Percentiles rank a stretch among this genome's conserved stretches.
Conservation (phyloP, 2,113 vertebrate genomes). For the Gadus chalcogrammus region DNA sequence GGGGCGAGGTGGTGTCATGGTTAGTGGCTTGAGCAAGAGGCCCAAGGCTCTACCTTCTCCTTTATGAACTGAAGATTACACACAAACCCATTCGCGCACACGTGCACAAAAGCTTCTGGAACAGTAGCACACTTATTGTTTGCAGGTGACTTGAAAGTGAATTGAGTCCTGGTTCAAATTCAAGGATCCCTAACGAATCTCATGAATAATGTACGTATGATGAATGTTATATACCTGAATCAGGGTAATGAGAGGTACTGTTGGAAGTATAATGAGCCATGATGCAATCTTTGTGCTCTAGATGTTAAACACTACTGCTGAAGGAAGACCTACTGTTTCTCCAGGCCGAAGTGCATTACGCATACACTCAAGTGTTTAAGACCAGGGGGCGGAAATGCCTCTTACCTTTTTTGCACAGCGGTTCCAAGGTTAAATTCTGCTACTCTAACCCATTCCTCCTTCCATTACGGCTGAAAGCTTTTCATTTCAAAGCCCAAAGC, state of each 20-base stretch:
- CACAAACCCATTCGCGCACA: too few relatives aligned
- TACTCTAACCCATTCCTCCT: slow-evolving; percentile 40
- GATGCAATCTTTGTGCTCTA: slow-evolving; percentile 2
- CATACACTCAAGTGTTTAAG: neutral
- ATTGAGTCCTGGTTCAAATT: slow-evolving; percentile 19
- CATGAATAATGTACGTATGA: slow-evolving; percentile 13
- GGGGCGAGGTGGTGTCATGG: too few relatives aligned
- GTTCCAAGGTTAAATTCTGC: slow-evolving; percentile 20
- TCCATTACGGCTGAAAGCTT: slow-evolving; percentile 47
- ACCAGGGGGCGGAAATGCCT: too few relatives aligned
- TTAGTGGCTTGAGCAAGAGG: too few relatives aligned
- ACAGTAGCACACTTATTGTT: too few relatives aligned
- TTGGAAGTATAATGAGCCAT: slow-evolving; percentile 16
- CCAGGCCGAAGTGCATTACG: neutral
- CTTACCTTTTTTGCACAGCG: neutral
- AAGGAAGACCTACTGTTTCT: neutral
- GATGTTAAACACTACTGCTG: neutral
- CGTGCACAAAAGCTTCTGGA: too few relatives aligned
- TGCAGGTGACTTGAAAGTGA: slow-evolving; percentile 5
- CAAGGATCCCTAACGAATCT: slow-evolving; percentile 17
- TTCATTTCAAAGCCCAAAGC: slow-evolving; percentile 59
- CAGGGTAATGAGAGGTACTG: slow-evolving; percentile 34
- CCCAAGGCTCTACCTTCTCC: too few relatives aligned
- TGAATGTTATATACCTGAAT: slow-evolving; percentile 8
- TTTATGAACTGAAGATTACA: too few relatives aligned